These are phyloP conservation scores for Ormyrus nitidulus DNA, from an alignment of 2,888 invertebrate genomes.

Conservation along the genomic window DNA sequence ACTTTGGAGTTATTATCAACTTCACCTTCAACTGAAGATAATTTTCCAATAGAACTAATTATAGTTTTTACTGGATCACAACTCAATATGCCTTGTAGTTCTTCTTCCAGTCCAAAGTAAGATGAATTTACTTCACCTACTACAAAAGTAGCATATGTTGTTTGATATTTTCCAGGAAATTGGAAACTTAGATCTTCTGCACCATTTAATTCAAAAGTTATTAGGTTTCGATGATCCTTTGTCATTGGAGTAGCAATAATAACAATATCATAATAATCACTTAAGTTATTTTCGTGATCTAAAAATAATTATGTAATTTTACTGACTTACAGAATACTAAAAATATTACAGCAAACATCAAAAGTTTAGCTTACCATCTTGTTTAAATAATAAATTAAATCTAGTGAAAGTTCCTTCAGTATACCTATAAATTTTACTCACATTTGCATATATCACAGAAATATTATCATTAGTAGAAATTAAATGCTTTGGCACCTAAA, in stretches of 20 bases:
- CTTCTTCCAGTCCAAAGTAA: slow-evolving; percentile 73
- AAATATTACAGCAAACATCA: not conserved
- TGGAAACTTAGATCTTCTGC: slow-evolving; percentile 70
- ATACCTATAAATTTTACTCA: slow-evolving; percentile 65
- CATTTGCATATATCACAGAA: slow-evolving; percentile 61
- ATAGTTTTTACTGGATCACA: slow-evolving; percentile 73
- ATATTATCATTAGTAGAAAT: slow-evolving; percentile 65
- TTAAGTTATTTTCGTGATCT: slow-evolving; percentile 62
- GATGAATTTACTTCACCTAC: slow-evolving; percentile 76
- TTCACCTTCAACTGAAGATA: slow-evolving; percentile 69
- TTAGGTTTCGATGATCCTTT: slow-evolving; percentile 70
- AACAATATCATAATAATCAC: slow-evolving; percentile 77
- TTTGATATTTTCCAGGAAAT: slow-evolving; percentile 76
- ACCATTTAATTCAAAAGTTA: slow-evolving; percentile 73
- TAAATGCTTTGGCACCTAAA: slow-evolving; percentile 68
- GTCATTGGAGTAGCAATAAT: slow-evolving; percentile 79
- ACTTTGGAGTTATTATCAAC: slow-evolving; percentile 67
- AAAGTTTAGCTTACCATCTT: slow-evolving; percentile 59
- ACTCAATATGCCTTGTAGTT: slow-evolving; percentile 74
- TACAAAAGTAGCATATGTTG: slow-evolving; percentile 78
- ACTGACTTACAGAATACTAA: not conserved
- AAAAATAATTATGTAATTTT: slow-evolving; percentile 39
- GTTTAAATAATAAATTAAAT: slow-evolving; percentile 67
- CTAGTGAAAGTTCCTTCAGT: slow-evolving; percentile 48
- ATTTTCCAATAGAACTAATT: slow-evolving; percentile 76